Evolutionary conservation across 1,140 invertebrate species (phyloP).

Genomic region (Acyrthosiphon pisum): DNA sequence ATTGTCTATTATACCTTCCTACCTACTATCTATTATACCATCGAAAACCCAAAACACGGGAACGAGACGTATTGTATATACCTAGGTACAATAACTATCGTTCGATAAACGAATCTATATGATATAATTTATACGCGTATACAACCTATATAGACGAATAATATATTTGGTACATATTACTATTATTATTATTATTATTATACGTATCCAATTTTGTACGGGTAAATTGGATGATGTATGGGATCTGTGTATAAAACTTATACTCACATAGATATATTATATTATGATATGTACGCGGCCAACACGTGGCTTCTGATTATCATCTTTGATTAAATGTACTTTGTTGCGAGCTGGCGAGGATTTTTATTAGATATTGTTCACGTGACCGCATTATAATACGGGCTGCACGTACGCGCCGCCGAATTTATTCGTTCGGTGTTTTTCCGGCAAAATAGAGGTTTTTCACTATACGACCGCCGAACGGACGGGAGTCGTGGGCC

Average conservation of each 20-base stretch:
- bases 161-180: too few relatives aligned
- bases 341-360: background rate
- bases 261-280: background rate
- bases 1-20: background rate
- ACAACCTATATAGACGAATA: background rate
- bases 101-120: background rate
- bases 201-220: background rate
- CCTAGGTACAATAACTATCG: background rate
- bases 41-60: background rate
- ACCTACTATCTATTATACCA: background rate
- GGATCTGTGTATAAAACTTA: background rate
- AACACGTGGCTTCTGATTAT: constrained; percentile 3
- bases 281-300: background rate
- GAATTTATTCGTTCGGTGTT: background rate
- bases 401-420: background rate
- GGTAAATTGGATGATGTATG: background rate
- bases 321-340: constrained; percentile 24
- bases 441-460: background rate
- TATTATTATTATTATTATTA: background rate
- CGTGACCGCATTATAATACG: constrained; percentile 18
- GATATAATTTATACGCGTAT: background rate
- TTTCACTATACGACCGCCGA: background rate
- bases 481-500: background rate
- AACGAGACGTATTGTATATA: background rate
- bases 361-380: constrained; percentile 29